phyloP scores from a whole-genome alignment of 1,140 invertebrate species.

The Argopecten irradians region DNA sequence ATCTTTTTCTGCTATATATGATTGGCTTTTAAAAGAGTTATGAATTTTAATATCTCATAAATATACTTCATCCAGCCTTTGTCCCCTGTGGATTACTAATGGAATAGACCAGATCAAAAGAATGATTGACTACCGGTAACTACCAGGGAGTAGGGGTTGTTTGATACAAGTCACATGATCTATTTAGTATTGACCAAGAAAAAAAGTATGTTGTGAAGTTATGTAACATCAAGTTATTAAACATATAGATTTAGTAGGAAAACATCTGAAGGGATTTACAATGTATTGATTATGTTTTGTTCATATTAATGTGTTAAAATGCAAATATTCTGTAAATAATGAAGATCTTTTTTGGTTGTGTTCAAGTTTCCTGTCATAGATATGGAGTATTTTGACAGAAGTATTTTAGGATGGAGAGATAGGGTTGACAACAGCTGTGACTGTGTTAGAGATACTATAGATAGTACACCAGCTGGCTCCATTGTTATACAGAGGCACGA shows the following conservation, averaged over 20 bases:
- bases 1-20: not conserved
- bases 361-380: not conserved
- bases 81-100: not conserved
- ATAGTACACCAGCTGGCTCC: not conserved
- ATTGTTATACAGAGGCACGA: not conserved
- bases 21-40: not conserved
- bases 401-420: not conserved
- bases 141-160: not conserved
- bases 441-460: not conserved
- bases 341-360: not conserved
- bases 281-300: too few species aligned
- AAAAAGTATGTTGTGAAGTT: not conserved
- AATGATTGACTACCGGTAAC: not conserved
- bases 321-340: not conserved
- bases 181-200: not conserved
- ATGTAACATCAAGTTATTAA: not conserved
- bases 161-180: not conserved
- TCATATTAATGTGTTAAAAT: not conserved
- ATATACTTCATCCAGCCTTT: not conserved
- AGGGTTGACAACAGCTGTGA: not conserved
- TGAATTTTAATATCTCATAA: conserved; percentile 4
- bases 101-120: not conserved
- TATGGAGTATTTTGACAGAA: not conserved
- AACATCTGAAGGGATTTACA: too few species aligned
- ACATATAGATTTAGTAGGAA: too few species aligned